Percentiles rank a stretch among this genome's conserved stretches.
phyloP scores from a whole-genome alignment of 2,888 invertebrate species.

The Cheilosia vernalis region DNA sequence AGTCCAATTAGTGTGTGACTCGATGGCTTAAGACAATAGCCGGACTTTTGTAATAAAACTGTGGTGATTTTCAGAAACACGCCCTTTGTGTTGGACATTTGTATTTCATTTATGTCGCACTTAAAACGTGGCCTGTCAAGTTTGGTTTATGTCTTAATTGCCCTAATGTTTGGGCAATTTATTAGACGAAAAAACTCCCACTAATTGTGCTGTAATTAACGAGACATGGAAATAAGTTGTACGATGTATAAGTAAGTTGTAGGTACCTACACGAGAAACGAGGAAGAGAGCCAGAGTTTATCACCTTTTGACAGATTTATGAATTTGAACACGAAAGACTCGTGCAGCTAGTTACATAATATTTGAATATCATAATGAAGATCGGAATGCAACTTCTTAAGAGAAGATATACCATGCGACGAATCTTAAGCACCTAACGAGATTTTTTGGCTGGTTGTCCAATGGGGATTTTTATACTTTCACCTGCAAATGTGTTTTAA shows the following conservation, averaged over 20 bases:
- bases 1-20: conserved; percentile 40
- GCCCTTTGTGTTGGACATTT: conserved; percentile 33
- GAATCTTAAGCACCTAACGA: not conserved
- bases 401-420: conserved; percentile 3
- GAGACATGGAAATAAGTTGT: not conserved
- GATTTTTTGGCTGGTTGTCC: not conserved
- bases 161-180: conserved; percentile 23
- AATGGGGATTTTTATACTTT: conserved; percentile 1
- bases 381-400: conserved; percentile 13
- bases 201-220: conserved; percentile 50
- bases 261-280: not conserved
- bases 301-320: conserved; percentile 17
- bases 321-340: conserved; percentile 15
- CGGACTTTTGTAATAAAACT: conserved; percentile 47
- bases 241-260: no score
- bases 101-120: not conserved
- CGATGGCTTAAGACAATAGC: conserved; percentile 45
- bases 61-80: conserved; percentile 8
- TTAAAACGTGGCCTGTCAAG: conserved; percentile 6
- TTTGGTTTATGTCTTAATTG: conserved; percentile 16
- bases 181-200: conserved; percentile 37
- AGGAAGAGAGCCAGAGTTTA: conserved; percentile 9
- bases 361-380: not conserved
- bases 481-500: conserved; percentile 9
- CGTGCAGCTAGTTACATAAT: not conserved